Base-by-base conservation (phyloP, 2,888 invertebrate species). In the Abscondita cerata region DNA sequence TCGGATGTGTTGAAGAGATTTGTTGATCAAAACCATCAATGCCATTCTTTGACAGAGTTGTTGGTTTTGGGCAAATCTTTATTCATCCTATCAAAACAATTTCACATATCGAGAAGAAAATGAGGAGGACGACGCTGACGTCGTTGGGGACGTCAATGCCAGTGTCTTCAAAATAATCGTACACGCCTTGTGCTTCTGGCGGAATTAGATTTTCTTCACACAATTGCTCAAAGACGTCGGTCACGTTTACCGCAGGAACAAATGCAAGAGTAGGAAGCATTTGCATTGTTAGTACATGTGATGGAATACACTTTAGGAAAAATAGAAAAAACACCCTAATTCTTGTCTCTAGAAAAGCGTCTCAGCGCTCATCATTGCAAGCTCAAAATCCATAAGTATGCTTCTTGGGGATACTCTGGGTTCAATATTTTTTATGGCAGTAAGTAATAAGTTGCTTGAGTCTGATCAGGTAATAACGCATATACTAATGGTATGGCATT, bases 271-370 rank as follows among this genome's bases (percentile, higher is more conserved):
- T 11, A 36, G 36, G 36, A 11, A 36, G 13, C 36, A 36, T 12
- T 36, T 9, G 36, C 13, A 36, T 36, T 36, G 36, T 36, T 36
- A 36, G 13, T 66, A 64, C 40, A 67, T 55, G 15, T 59, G 54
- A 19, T 65, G 34, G 34, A 41, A 68, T 11, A 66, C 38, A 41
- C 60, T 51, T 47, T 66, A 67, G 2, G 34, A 9, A 15, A 65
- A 62, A 54, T 68, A 64, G 46, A 67, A 70, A 62, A 63, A 67
- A 31, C 48, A 67, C 20, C 63, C 48, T 19, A 13, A 38, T 20
- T 40, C 8, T 15, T 11, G 57, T 25, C 13, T 34, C 25, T n/a
- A 58, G 55, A 59, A 64, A 62, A 25, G 20, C 20, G 46, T 34
- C 13, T 13, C 15, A 1, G 62, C 64, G 40, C 54, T 64, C n/a